These are phyloP conservation scores for Umimayanthus chanpuru DNA, from an alignment of 92 coral and sea anemone species.

Conservation along the genomic window DNA sequence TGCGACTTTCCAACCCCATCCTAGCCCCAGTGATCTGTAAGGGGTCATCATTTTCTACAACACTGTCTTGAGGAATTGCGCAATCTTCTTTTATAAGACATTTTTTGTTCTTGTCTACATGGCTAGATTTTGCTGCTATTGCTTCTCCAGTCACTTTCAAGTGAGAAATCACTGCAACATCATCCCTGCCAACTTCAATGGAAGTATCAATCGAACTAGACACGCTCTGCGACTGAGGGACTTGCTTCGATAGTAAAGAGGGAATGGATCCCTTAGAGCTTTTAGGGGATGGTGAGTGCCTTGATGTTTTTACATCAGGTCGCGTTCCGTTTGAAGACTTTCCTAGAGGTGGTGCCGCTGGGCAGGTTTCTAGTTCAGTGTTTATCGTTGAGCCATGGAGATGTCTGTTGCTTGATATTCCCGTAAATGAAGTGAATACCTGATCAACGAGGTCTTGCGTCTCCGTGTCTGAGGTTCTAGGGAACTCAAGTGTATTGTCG, in stretches of 20 bases:
- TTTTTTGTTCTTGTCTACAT: not conserved
- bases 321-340: not conserved
- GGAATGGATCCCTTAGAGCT: not conserved
- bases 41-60: not conserved
- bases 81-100: not conserved
- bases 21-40: slow-evolving; percentile 35
- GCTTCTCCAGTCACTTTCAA: slow-evolving; percentile 30
- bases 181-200: not conserved
- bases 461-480: not conserved
- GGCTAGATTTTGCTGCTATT: not conserved
- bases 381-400: slow-evolving; percentile 6
- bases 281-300: slow-evolving; percentile 13
- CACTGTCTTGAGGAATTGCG: not conserved
- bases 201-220: not conserved
- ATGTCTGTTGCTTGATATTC: not conserved
- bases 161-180: not conserved
- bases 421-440: not conserved
- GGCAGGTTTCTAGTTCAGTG: not conserved
- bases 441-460: slow-evolving; percentile 1
- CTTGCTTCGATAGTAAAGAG: not conserved
- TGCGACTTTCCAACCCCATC: slow-evolving; percentile 35
- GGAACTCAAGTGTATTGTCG: not conserved
- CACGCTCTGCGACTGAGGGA: not conserved
- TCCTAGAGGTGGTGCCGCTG: not conserved
- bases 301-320: not conserved